A percentile compares a stretch with the other conserved stretches of the same genome.
These are phyloP conservation scores for Dasypus novemcinctus DNA, from an alignment of 2,113 vertebrate species.

Conservation along the genomic window DNA sequence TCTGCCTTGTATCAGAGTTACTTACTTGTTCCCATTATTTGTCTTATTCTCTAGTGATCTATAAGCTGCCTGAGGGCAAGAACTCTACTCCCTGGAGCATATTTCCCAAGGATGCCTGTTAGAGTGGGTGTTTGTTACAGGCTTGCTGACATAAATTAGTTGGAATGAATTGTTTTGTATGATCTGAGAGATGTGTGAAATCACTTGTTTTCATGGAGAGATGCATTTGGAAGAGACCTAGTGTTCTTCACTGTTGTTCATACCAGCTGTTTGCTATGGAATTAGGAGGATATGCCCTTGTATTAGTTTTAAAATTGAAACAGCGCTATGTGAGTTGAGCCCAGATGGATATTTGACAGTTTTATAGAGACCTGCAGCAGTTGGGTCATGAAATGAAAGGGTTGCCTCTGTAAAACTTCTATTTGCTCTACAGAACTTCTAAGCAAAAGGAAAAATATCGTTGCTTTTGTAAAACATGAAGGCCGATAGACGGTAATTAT, in stretches of 20 bases:
- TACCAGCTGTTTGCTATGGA: conserved; percentile 35
- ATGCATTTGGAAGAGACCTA: neutral
- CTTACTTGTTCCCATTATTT: neutral
- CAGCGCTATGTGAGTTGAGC: neutral
- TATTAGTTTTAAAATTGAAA: conserved; percentile 67
- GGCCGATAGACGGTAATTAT: conserved; percentile 57
- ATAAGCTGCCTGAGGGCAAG: neutral
- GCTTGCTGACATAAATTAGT: conserved; percentile 29
- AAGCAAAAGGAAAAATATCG: conserved; percentile 59
- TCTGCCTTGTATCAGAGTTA: neutral
- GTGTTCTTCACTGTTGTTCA: conserved; percentile 16
- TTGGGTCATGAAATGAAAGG: conserved; percentile 12
- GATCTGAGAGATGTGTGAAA: neutral
- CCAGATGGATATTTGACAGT: conserved; percentile 8
- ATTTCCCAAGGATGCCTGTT: neutral
- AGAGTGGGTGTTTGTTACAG: neutral
- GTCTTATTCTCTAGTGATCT: neutral
- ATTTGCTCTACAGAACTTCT: conserved; percentile 52
- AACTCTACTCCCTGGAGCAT: neutral
- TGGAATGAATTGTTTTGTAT: neutral
- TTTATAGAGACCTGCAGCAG: conserved; percentile 38
- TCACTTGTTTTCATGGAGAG: conserved; percentile 14
- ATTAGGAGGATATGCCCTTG: conserved; percentile 54
- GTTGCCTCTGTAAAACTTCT: conserved; percentile 39
- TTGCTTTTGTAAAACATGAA: conserved; percentile 53